Evolutionary conservation across 2,797 vertebrate genomes (phyloP).

Genomic region (Sciaenops ocellatus): DNA sequence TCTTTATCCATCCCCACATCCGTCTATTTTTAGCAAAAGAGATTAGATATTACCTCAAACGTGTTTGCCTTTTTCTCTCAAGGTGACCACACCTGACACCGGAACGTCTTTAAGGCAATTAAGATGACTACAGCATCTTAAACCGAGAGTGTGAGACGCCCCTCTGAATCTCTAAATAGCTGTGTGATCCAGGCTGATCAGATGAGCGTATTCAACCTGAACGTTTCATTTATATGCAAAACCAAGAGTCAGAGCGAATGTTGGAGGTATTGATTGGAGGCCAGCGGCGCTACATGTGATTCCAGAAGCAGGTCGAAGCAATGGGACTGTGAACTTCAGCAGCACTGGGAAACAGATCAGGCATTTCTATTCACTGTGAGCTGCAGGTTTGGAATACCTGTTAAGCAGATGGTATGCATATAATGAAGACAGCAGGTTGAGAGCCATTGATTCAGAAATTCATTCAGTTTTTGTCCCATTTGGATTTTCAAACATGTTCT

Average conservation of each 20-base stretch:
- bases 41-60: neutral
- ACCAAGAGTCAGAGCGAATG: slow-evolving; percentile 23
- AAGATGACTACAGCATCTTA: neutral
- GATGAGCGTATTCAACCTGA: slow-evolving; percentile 21
- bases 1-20: neutral
- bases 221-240: slow-evolving; percentile 67
- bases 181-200: slow-evolving; percentile 32
- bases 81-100: slow-evolving; percentile 23
- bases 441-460: slow-evolving; percentile 36
- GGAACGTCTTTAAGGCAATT: slow-evolving; percentile 24
- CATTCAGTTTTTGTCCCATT: slow-evolving; percentile 19
- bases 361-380: slow-evolving; percentile 11
- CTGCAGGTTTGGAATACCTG: slow-evolving; percentile 7
- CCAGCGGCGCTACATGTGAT: slow-evolving; percentile 18
- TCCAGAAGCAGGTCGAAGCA: slow-evolving; percentile 28
- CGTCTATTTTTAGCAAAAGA: neutral
- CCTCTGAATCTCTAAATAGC: slow-evolving; percentile 26
- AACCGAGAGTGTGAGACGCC: neutral
- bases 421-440: slow-evolving; percentile 36
- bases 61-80: slow-evolving; percentile 8
- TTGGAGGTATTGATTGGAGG: slow-evolving; percentile 49
- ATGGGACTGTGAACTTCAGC: slow-evolving; percentile 22
- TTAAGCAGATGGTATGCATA: slow-evolving; percentile 23
- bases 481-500: slow-evolving; percentile 28
- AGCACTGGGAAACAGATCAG: slow-evolving; percentile 20